A percentile compares a stretch with the other conserved stretches of the same genome.
Evolutionary conservation across 2,113 vertebrate genomes (phyloP).

Genomic region (Stigmatopora argus): DNA sequence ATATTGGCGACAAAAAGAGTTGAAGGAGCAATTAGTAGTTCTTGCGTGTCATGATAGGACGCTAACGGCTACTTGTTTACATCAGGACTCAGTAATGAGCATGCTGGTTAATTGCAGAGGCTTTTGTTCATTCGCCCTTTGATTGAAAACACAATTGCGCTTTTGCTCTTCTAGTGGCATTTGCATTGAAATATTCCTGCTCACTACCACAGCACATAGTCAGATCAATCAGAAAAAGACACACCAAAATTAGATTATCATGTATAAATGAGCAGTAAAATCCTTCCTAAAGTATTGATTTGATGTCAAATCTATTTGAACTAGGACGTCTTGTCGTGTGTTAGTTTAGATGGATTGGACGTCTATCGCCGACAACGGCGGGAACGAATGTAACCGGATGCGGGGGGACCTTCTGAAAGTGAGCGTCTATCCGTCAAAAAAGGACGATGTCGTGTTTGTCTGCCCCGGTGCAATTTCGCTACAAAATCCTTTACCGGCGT

Average conservation of each 20-base stretch:
- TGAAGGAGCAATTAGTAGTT: conserved; percentile 2
- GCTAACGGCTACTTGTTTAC: not conserved
- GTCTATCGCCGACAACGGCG: too few relatives aligned
- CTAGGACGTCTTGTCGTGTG: too few relatives aligned
- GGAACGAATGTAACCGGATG: too few relatives aligned
- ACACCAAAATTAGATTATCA: too few relatives aligned
- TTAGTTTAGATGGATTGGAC: too few relatives aligned
- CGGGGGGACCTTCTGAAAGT: too few relatives aligned
- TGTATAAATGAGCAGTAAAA: too few relatives aligned
- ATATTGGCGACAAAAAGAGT: not conserved
- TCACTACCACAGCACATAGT: too few relatives aligned
- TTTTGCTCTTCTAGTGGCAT: not conserved
- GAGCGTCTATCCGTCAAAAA: conserved; percentile 10
- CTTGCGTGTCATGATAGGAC: not conserved
- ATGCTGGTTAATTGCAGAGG: conserved; percentile 6
- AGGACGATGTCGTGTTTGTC: conserved; percentile 1
- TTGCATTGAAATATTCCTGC: not conserved
- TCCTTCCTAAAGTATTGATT: too few relatives aligned
- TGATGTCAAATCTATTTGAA: too few relatives aligned
- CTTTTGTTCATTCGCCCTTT: not conserved
- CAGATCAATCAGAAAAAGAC: too few relatives aligned
- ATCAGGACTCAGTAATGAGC: not conserved
- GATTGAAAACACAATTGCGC: not conserved
- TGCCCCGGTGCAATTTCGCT: conserved; percentile 10
- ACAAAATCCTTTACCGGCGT: not conserved